Percentiles rank a stretch among this genome's conserved stretches.
Evolutionary conservation across 2,797 vertebrate genomes (phyloP).

Genomic region (Diglossa cyanea): DNA sequence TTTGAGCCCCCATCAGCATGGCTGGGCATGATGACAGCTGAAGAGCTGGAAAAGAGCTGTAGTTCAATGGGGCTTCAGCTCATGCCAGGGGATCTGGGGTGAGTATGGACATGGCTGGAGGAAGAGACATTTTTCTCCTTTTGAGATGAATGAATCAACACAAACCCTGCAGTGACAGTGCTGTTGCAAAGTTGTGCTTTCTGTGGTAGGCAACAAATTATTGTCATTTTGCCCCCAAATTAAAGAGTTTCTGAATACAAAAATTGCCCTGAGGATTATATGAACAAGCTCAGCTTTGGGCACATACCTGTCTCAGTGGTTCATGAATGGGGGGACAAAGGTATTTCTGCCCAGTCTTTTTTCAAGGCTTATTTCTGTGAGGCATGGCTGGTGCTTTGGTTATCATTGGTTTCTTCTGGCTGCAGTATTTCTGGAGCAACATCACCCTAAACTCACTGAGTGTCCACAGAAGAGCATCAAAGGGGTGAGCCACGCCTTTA

Average conservation of each 20-base stretch:
- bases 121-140: not conserved
- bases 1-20: not conserved
- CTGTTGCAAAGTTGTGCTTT: not conserved
- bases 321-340: not conserved
- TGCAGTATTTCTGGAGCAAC: not conserved
- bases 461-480: not conserved
- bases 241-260: not conserved
- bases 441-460: not conserved
- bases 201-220: not conserved
- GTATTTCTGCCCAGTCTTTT: not conserved
- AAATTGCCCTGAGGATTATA: not conserved
- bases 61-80: not conserved
- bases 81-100: rapidly evolving
- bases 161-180: not conserved
- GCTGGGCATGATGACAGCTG: not conserved
- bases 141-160: not conserved
- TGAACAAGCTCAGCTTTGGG: not conserved
- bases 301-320: not conserved
- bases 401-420: not conserved
- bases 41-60: not conserved
- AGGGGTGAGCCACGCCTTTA: not conserved
- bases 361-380: not conserved
- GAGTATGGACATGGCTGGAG: not conserved
- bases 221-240: not conserved
- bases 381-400: not conserved